Conservation (phyloP, 2,113 vertebrate species). For the Progne subis region DNA sequence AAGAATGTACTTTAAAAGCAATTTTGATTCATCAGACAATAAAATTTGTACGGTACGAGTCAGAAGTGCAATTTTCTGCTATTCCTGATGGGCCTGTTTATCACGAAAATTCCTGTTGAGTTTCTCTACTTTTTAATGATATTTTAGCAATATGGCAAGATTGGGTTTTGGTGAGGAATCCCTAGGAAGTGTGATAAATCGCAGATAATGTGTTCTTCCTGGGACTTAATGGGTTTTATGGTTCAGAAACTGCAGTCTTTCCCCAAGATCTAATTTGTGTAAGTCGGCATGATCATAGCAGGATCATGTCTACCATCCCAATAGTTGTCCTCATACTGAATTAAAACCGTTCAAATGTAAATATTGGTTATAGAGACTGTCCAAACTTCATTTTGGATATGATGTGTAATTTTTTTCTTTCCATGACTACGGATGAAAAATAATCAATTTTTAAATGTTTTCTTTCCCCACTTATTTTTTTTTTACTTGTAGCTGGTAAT, state of each 20-base stretch:
- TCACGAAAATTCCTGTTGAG: background rate
- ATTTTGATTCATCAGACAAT: background rate
- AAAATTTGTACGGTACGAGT: background rate
- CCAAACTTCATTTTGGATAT: background rate
- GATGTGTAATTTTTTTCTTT: background rate
- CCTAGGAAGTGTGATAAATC: constrained; percentile 11
- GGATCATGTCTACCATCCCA: background rate
- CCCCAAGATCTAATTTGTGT: background rate
- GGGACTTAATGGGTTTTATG: background rate
- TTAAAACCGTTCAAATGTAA: background rate
- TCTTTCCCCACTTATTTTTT: background rate
- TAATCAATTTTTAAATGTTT: background rate
- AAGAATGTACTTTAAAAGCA: background rate
- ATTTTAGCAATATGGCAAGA: background rate
- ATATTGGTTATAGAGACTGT: background rate
- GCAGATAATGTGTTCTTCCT: background rate
- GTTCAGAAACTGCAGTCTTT: background rate
- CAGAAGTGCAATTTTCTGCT: background rate
- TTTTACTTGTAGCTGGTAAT: background rate
- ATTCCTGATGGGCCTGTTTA: background rate
- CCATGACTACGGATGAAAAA: background rate
- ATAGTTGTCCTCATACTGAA: background rate
- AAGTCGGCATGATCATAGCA: background rate
- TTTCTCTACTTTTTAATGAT: background rate
- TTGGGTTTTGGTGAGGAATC: background rate